Conservation (phyloP, 2,797 vertebrate species). For the Gambusia yucatana region DNA sequence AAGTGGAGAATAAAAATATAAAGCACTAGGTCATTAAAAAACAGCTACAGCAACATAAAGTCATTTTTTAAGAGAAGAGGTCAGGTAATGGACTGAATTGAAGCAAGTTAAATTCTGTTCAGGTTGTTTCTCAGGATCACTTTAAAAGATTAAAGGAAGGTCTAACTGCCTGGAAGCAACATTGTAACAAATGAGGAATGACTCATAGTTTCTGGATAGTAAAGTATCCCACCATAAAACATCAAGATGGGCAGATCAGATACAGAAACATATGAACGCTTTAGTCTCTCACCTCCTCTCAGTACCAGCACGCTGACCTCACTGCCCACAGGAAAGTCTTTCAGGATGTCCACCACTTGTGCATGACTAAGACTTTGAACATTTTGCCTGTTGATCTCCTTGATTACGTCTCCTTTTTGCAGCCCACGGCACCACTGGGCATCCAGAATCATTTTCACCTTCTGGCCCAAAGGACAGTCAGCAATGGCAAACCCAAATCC, state of each 20-base stretch:
- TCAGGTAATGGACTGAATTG: background rate
- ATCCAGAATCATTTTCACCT: slow-evolving; percentile 99
- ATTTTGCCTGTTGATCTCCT: slow-evolving; percentile 95
- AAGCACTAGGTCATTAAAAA: background rate
- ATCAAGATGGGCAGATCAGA: slow-evolving; percentile 1
- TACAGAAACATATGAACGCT: background rate
- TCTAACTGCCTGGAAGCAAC: background rate
- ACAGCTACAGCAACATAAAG: background rate
- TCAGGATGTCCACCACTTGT: slow-evolving; percentile 97
- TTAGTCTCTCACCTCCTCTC: slow-evolving; percentile 88
- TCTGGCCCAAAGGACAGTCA: slow-evolving; percentile 95
- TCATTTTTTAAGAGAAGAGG: background rate
- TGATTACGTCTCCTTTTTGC: slow-evolving; percentile 95
- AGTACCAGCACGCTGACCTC: slow-evolving; percentile 93
- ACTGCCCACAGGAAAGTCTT: slow-evolving; percentile 92
- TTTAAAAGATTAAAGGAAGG: background rate
- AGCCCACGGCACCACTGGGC: slow-evolving; percentile 97
- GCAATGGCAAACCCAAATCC: slow-evolving; percentile 99
- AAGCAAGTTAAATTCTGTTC: background rate
- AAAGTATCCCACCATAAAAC: background rate
- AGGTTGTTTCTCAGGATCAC: background rate
- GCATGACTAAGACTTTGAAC: slow-evolving; percentile 93
- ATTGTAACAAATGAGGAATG: background rate
- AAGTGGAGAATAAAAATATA: background rate
- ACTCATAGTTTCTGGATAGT: background rate